Percentiles rank a stretch among this genome's conserved stretches.
These are phyloP conservation scores for Rynchops niger DNA, from an alignment of 2,113 vertebrate species.

Conservation along the genomic window DNA sequence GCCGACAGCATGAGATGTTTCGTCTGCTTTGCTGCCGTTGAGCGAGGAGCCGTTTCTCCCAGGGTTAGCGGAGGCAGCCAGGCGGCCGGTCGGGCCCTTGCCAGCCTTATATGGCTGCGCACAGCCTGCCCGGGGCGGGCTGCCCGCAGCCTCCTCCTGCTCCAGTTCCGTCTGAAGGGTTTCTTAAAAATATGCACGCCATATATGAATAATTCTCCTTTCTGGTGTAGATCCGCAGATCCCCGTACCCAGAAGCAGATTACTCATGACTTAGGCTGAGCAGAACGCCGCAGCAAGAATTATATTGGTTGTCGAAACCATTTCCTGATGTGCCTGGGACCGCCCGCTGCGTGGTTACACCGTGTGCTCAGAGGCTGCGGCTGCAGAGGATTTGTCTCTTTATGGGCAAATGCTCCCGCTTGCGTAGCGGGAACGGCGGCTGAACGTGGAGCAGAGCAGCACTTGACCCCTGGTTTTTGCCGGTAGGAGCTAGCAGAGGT, in stretches of 20 bases:
- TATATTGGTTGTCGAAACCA: background rate
- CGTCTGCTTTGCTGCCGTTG: background rate
- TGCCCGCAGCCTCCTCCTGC: background rate
- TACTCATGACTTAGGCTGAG: background rate
- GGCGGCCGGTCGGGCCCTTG: background rate
- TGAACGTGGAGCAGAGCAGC: background rate
- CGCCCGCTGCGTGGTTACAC: background rate
- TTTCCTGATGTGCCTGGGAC: conserved; percentile 6
- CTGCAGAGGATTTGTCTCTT: background rate
- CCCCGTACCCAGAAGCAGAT: background rate
- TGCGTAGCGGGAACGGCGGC: background rate
- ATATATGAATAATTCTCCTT: conserved; percentile 54
- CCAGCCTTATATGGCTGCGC: conserved; percentile 46
- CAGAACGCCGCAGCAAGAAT: background rate
- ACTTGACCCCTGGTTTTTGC: accelerated
- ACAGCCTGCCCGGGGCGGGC: background rate
- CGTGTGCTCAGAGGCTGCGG: background rate
- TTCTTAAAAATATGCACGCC: conserved; percentile 2
- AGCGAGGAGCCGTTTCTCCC: background rate
- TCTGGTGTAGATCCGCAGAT: background rate
- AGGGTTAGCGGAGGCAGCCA: background rate
- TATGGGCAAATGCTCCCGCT: background rate
- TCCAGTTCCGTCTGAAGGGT: background rate
- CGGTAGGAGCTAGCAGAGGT: background rate
- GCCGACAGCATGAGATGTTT: background rate